Evolutionary conservation across 1,140 invertebrate genomes (phyloP).

Genomic region (Papilio polyxenes): DNA sequence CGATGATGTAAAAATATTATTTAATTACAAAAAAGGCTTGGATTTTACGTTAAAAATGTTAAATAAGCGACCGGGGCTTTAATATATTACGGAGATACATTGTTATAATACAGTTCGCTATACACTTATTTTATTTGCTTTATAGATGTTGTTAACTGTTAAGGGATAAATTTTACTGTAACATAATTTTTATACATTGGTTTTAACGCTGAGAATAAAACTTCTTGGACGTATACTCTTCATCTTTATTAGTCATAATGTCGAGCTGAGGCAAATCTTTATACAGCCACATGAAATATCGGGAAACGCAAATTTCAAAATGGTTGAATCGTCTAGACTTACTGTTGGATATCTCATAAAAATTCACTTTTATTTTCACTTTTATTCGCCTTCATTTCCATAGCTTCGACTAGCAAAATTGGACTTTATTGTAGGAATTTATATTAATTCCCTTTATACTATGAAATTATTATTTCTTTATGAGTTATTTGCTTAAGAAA

Average conservation of each 20-base stretch:
- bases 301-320: conserved; percentile 27
- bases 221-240: background rate
- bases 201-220: background rate
- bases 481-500: background rate
- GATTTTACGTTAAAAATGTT: no score
- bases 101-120: no score
- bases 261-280: background rate
- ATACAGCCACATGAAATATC: background rate
- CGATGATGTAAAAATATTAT: no score
- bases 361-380: background rate
- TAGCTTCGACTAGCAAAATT: background rate
- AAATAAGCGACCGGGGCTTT: no score
- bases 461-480: background rate
- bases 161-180: background rate
- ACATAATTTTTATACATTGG: background rate
- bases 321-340: conserved; percentile 25
- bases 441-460: background rate
- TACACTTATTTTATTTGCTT: background rate
- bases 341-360: conserved; percentile 12
- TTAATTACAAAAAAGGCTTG: no score
- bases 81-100: no score
- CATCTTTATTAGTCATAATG: conserved; percentile 1
- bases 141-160: background rate
- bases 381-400: background rate
- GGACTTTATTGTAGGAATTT: background rate